These are phyloP conservation scores for Cervus canadensis DNA, from an alignment of 2,113 vertebrate species.

Conservation along the genomic window DNA sequence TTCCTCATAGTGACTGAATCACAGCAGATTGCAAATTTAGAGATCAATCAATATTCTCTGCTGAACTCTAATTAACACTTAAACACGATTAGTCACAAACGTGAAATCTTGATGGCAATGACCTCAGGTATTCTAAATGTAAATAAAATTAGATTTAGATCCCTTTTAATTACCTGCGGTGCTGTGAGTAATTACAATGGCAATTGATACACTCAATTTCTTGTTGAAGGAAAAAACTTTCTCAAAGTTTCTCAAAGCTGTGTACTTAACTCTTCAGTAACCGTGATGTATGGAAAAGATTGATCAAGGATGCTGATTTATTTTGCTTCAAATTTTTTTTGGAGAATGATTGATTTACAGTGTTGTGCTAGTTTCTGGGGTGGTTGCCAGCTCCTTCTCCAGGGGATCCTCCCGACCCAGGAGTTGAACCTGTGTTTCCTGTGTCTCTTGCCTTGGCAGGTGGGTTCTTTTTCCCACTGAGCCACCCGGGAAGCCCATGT, in stretches of 20 bases:
- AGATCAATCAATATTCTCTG: conserved; percentile 48
- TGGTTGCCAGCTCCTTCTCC: not conserved
- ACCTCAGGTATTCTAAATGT: conserved; percentile 68
- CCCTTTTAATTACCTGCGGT: conserved; percentile 67
- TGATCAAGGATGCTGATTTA: not conserved
- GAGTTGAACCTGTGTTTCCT: not conserved
- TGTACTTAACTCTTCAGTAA: not conserved
- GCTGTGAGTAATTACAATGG: conserved; percentile 53
- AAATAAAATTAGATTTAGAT: conserved; percentile 69
- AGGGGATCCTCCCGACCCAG: not conserved
- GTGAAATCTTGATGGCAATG: conserved; percentile 28
- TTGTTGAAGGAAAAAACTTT: conserved; percentile 35
- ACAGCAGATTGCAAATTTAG: not conserved
- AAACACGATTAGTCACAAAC: conserved; percentile 51
- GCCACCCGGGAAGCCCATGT: not conserved
- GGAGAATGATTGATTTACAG: too few relatives aligned
- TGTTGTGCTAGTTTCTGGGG: not conserved
- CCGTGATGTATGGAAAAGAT: fast-evolving
- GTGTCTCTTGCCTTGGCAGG: not conserved
- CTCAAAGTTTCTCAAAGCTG: not conserved
- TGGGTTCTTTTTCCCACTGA: not conserved
- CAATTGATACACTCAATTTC: conserved; percentile 68
- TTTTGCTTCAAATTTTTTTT: not conserved
- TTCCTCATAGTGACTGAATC: not conserved
- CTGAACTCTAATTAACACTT: conserved; percentile 57